A percentile compares a stretch with the other conserved stretches of the same genome.
Conservation (phyloP, 2,797 vertebrate species). For the Hyperoplus lanceolatus region DNA sequence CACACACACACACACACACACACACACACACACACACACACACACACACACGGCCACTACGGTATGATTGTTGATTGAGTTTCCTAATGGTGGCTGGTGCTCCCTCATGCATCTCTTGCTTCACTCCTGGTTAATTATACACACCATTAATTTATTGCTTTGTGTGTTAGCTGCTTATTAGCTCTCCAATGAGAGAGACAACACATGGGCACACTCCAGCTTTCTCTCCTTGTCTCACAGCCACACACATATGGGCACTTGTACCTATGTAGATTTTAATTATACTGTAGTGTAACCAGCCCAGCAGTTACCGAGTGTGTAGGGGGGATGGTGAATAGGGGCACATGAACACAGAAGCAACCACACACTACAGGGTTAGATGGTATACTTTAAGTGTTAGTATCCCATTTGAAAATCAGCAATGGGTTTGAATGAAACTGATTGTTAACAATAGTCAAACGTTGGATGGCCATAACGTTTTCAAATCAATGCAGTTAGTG, state of each 20-base stretch:
- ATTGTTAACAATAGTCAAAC: neutral
- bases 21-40: neutral
- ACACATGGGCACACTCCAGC: constrained; percentile 5
- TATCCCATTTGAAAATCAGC: neutral
- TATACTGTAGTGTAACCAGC: neutral
- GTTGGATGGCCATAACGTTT: neutral
- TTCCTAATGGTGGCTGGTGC: constrained; percentile 33
- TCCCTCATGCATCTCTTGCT: constrained; percentile 71
- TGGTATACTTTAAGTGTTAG: neutral
- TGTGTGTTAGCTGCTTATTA: constrained; percentile 83
- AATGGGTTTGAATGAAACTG: neutral
- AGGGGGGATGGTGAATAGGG: neutral
- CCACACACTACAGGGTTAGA: neutral
- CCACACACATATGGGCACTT: neutral
- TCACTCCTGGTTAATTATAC: constrained; percentile 81
- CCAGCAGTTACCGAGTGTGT: neutral
- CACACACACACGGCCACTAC: neutral
- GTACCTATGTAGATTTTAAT: constrained; percentile 16
- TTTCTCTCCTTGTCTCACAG: neutral
- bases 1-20: neutral
- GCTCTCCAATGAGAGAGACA: constrained; percentile 61
- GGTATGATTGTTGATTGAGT: neutral
- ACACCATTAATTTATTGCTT: constrained; percentile 85
- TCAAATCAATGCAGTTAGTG: too few species aligned
- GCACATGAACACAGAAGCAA: neutral